Evolutionary conservation across 2,113 vertebrate genomes (phyloP).

Genomic region (Lophura nycthemera): DNA sequence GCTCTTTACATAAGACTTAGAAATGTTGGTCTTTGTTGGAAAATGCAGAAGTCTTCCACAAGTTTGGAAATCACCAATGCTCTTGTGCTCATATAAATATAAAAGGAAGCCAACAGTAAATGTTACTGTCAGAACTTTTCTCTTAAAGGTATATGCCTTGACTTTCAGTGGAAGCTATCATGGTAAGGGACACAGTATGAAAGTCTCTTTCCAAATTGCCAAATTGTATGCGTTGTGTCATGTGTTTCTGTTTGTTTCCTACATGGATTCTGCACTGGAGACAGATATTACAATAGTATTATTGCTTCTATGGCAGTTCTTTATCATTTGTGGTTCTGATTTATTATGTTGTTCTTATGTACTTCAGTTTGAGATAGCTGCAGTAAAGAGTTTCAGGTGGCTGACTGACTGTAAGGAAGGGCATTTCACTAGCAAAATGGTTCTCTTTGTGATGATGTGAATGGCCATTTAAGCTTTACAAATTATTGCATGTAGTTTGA

Average conservation of each 20-base stretch:
- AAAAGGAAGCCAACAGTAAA: neutral
- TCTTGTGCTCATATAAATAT: neutral
- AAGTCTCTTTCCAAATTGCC: neutral
- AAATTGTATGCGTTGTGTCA: neutral
- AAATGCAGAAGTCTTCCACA: neutral
- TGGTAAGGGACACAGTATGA: neutral
- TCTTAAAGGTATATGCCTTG: neutral
- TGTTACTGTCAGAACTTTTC: neutral
- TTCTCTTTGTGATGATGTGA: neutral
- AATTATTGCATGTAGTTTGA: neutral
- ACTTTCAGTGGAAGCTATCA: neutral
- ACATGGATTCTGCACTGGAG: neutral
- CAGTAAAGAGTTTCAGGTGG: neutral
- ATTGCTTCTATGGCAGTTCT: neutral
- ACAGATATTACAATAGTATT: neutral
- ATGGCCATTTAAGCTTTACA: neutral
- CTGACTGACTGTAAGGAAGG: neutral
- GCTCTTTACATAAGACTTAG: neutral
- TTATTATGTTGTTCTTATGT: neutral
- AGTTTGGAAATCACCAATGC: neutral
- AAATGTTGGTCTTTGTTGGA: neutral
- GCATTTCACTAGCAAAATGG: neutral
- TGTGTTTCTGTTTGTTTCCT: neutral
- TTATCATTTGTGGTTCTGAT: neutral
- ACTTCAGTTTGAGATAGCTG: neutral